Evolutionary conservation across 2,113 vertebrate genomes (phyloP).

Genomic region (Elephas maximus): DNA sequence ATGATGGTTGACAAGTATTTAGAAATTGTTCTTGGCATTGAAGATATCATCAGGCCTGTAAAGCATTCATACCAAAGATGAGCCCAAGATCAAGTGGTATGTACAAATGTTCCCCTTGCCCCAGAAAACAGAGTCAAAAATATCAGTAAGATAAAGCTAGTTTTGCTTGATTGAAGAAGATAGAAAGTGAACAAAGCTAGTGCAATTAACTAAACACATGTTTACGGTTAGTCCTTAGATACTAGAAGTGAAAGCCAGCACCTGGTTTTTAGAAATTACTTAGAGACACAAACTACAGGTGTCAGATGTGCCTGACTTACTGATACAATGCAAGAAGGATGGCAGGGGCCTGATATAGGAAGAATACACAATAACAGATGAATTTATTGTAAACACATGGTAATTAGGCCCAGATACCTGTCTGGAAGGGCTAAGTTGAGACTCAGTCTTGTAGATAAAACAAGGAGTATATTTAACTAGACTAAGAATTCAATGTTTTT

Average conservation of each 20-base stretch:
- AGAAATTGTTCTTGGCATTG: neutral
- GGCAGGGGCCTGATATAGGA: neutral
- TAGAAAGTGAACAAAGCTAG: neutral
- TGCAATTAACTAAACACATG: slow-evolving; percentile 43
- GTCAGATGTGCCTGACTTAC: neutral
- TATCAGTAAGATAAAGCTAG: neutral
- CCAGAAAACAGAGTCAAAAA: neutral
- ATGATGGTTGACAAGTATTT: neutral
- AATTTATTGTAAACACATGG: neutral
- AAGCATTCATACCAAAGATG: slow-evolving; percentile 16
- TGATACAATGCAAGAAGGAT: neutral
- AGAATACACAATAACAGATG: neutral
- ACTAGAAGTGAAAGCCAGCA: neutral
- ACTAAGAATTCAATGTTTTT: neutral
- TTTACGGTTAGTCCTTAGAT: neutral
- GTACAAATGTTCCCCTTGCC: neutral
- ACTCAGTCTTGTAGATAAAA: neutral
- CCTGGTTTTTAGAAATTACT: neutral
- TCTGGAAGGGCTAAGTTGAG: neutral
- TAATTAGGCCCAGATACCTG: neutral
- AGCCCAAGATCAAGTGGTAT: neutral
- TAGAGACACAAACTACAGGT: neutral
- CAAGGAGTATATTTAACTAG: neutral
- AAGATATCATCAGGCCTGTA: neutral
- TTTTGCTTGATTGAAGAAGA: slow-evolving; percentile 11